A percentile compares a stretch with the other conserved stretches of the same genome.
These are phyloP conservation scores for Lophius piscatorius DNA, from an alignment of 2,113 vertebrate genomes.

Conservation along the genomic window DNA sequence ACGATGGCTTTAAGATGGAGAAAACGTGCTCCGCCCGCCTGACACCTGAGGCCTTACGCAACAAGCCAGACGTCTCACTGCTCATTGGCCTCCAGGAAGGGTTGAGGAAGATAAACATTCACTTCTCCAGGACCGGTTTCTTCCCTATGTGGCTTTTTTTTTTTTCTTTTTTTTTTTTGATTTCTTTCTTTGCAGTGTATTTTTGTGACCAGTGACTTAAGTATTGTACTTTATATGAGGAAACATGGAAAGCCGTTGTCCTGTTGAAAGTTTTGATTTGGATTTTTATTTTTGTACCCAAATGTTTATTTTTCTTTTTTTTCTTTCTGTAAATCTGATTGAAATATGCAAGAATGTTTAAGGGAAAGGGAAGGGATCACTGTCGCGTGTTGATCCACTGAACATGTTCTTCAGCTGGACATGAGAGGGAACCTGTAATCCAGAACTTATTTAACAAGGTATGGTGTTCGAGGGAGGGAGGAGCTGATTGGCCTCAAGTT, in stretches of 20 bases:
- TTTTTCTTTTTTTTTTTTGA: constrained; percentile 19
- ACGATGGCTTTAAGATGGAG: constrained; percentile 24
- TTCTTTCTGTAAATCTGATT: constrained; percentile 71
- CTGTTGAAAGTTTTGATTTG: constrained; percentile 73
- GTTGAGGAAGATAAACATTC: constrained; percentile 53
- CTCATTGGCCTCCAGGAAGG: constrained; percentile 44
- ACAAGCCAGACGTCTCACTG: constrained; percentile 30
- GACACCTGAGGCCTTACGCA: constrained; percentile 35
- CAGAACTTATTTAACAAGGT: constrained; percentile 49
- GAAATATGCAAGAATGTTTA: constrained; percentile 60
- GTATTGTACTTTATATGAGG: constrained; percentile 71
- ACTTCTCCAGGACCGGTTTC: constrained; percentile 62
- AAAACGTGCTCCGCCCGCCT: constrained; percentile 10
- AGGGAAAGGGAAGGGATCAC: constrained; percentile 37
- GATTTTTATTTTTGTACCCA: constrained; percentile 83
- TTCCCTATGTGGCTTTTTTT: constrained; percentile 52
- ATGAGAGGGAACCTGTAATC: constrained; percentile 6
- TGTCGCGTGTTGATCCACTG: constrained; percentile 38
- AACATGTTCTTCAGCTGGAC: constrained; percentile 30
- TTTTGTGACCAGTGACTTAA: constrained; percentile 77
- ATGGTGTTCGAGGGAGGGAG: constrained; percentile 25
- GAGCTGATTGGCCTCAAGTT: constrained; percentile 26
- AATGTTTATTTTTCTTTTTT: constrained; percentile 68
- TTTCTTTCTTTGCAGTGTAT: constrained; percentile 67
- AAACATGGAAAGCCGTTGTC: constrained; percentile 25